Conservation (phyloP, 2,113 vertebrate genomes). For the Corythornis vintsioides region DNA sequence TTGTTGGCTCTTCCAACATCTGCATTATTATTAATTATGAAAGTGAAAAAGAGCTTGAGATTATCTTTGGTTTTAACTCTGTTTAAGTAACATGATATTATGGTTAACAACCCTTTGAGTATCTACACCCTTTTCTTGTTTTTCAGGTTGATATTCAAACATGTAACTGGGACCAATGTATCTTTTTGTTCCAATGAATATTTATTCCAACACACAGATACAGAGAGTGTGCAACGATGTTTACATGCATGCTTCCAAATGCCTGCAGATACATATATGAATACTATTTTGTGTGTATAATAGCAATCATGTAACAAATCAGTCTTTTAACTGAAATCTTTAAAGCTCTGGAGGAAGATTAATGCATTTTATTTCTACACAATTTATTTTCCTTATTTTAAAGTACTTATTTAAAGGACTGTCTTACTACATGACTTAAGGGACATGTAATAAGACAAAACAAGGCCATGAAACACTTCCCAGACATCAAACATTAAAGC, state of each 20-base stretch:
- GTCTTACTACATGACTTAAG: not conserved
- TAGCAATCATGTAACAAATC: not conserved
- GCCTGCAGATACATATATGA: not conserved
- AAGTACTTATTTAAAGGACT: not conserved
- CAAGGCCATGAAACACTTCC: not conserved
- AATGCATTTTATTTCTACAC: not conserved
- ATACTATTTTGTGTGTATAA: not conserved
- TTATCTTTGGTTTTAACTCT: not conserved
- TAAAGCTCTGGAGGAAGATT: not conserved
- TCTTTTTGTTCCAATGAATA: not conserved
- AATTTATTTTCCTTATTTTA: not conserved
- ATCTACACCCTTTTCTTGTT: not conserved
- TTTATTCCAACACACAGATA: not conserved
- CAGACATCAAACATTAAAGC: not conserved
- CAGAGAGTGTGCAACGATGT: not conserved
- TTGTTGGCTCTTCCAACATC: too few relatives aligned
- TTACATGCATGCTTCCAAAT: not conserved
- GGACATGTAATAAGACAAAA: not conserved
- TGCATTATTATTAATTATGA: not conserved
- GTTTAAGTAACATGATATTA: not conserved
- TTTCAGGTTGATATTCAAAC: not conserved
- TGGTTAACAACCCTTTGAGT: rapidly evolving
- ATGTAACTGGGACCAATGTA: not conserved
- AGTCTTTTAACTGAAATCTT: not conserved
- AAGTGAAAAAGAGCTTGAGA: not conserved